Conservation (phyloP, 2,113 vertebrate genomes). For the Suricata suricatta region DNA sequence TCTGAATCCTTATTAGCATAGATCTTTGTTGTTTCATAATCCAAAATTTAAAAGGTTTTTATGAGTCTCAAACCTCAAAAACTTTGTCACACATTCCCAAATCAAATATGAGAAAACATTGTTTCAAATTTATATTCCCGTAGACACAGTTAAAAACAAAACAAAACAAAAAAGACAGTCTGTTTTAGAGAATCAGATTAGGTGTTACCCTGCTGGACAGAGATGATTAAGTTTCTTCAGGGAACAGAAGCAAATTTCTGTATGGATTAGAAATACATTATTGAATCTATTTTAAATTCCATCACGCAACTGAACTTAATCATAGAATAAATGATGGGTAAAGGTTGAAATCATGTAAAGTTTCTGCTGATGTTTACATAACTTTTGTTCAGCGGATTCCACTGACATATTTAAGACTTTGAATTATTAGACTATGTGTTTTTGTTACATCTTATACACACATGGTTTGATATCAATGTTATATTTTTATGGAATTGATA, state of each 20-base stretch:
- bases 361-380: not conserved
- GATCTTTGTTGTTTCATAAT: not conserved
- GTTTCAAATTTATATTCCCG: not conserved
- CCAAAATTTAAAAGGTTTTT: not conserved
- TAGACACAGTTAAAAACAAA: not conserved
- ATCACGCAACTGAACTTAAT: not conserved
- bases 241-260: not conserved
- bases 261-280: not conserved
- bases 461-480: not conserved
- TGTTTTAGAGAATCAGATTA: not conserved
- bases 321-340: not conserved
- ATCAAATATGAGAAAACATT: not conserved
- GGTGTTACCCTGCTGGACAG: not conserved
- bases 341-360: not conserved
- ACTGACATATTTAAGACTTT: not conserved
- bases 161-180: too few species aligned
- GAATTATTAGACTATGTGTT: not conserved
- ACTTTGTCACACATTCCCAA: not conserved
- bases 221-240: not conserved
- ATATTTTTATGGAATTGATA: not conserved
- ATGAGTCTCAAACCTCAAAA: not conserved
- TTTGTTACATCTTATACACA: not conserved
- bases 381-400: not conserved
- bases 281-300: not conserved
- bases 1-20: not conserved